Base-by-base conservation (phyloP, 2,888 invertebrate genomes). In the Crocallis elinguaria region DNA sequence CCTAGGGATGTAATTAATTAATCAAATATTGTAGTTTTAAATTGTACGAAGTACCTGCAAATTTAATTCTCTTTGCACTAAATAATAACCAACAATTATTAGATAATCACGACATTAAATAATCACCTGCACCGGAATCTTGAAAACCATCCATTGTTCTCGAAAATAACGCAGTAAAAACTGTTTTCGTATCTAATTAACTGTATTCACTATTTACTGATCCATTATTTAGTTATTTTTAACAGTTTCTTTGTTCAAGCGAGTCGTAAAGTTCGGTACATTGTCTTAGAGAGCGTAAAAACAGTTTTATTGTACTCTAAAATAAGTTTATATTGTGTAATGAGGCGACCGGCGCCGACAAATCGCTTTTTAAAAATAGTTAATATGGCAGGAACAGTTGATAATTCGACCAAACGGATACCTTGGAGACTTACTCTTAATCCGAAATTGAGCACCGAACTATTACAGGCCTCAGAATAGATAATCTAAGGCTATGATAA, bases 261-360 rank as follows among this genome's bases (percentile, higher is more conserved):
- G 46, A 70, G 69, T 82, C 84, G 77, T 86, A 79, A 86, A 86
- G 70, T 77, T 76, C 74, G 71, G 77, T 71, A 77, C 76, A 76
- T 75, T 76, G 77, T 77, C 75, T 77, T 76, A 70, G 66, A 74
- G 73, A 66, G 69, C 68, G 77, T 81, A 77, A 79, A 77, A 81
- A 72, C 73, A 48, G 63, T 77, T 77, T 87, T 86, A 87, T 86
- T 86, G 85, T 86, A 78, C 78, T 79, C 79, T 83, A 84, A 85
- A 86, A 82, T 81, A 74, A 81, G 80, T 82, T 84, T 82, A 79
- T 78, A 77, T 69, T 72, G 73, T 77, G 69, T 74, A 77, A 77
- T 73, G 77, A 73, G 71, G 67, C 59, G 50, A 54, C 62, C 57
- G 66, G 67, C 63, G 71, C 75, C 64, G 71, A 69, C 65, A 59